These are phyloP conservation scores for Volucella bombylans DNA, from an alignment of 2,888 invertebrate species.

Conservation along the genomic window DNA sequence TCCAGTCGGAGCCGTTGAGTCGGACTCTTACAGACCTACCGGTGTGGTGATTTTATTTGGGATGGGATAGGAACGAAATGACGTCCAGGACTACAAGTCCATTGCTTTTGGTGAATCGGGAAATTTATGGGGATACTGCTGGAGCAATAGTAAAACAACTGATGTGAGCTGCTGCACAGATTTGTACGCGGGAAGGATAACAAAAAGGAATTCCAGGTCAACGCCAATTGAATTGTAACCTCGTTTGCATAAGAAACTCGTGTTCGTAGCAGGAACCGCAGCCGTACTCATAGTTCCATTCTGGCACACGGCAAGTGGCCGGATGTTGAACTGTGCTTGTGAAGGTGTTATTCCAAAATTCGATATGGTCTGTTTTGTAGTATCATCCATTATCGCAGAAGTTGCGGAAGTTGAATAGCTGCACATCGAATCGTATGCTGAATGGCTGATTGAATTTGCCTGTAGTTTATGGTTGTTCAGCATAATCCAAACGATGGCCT, in stretches of 20 bases:
- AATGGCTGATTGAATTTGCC: slow-evolving; percentile 13
- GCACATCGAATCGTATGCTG: slow-evolving; percentile 6
- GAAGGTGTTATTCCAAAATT: slow-evolving; percentile 25
- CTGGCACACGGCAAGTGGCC: slow-evolving; percentile 5
- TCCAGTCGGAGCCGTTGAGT: slow-evolving; percentile 36
- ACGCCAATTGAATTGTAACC: slow-evolving; percentile 62
- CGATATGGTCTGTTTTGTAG: slow-evolving; percentile 39
- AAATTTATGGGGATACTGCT: slow-evolving; percentile 64
- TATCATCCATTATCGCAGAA: slow-evolving; percentile 25
- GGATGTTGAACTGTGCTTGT: slow-evolving; percentile 2
- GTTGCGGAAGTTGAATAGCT: slow-evolving; percentile 41
- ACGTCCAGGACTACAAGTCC: slow-evolving; percentile 30
- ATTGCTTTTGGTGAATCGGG: slow-evolving; percentile 62
- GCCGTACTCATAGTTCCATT: no score
- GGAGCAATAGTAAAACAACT: slow-evolving; percentile 61
- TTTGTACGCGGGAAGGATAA: slow-evolving; percentile 3
- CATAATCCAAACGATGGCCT: background rate
- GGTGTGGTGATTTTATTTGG: background rate
- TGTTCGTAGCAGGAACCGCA: background rate
- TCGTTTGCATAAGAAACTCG: slow-evolving; percentile 58
- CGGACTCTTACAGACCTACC: background rate
- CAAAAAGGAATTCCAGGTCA: slow-evolving; percentile 68
- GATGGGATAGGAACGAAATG: slow-evolving; percentile 17
- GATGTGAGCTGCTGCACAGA: slow-evolving; percentile 40
- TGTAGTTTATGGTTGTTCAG: background rate